A percentile compares a stretch with the other conserved stretches of the same genome.
These are phyloP conservation scores for Mormyrus hasselquistii DNA, from an alignment of 2,797 vertebrate species.

Conservation along the genomic window DNA sequence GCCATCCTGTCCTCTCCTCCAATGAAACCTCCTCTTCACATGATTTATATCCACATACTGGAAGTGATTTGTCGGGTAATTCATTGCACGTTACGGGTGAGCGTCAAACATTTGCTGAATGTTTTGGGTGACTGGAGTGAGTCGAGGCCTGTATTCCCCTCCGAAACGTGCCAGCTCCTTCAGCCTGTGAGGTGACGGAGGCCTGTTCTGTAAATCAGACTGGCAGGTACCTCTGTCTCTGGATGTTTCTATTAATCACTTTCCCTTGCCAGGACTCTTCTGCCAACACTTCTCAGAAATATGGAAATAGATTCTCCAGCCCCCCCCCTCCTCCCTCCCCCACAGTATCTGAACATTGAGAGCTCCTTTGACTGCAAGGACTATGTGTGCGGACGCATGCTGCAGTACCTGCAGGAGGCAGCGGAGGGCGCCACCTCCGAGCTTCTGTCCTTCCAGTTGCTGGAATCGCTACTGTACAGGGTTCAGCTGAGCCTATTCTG, in stretches of 20 bases:
- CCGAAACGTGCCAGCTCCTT: neutral
- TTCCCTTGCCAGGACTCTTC: neutral
- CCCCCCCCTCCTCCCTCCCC: neutral
- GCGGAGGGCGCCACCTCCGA: constrained; percentile 50
- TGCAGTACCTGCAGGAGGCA: constrained; percentile 66
- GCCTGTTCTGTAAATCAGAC: neutral
- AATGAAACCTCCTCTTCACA: neutral
- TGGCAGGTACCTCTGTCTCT: constrained; percentile 11
- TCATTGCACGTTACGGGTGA: neutral
- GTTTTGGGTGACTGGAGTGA: neutral
- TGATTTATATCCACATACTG: neutral
- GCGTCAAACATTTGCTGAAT: neutral
- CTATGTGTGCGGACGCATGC: constrained; percentile 76
- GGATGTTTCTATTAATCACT: neutral
- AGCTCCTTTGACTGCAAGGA: constrained; percentile 88
- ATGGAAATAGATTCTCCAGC: neutral
- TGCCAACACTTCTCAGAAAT: neutral
- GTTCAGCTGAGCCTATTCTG: constrained; percentile 81
- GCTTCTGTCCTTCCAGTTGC: constrained; percentile 76
- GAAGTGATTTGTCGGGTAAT: neutral
- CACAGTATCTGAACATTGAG: constrained; percentile 83
- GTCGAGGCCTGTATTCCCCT: neutral
- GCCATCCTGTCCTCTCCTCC: neutral
- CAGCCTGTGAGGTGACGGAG: neutral
- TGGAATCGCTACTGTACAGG: constrained; percentile 82